A percentile compares a stretch with the other conserved stretches of the same genome.
Evolutionary conservation across 2,797 vertebrate genomes (phyloP).

Genomic region (Hyperoplus immaculatus): DNA sequence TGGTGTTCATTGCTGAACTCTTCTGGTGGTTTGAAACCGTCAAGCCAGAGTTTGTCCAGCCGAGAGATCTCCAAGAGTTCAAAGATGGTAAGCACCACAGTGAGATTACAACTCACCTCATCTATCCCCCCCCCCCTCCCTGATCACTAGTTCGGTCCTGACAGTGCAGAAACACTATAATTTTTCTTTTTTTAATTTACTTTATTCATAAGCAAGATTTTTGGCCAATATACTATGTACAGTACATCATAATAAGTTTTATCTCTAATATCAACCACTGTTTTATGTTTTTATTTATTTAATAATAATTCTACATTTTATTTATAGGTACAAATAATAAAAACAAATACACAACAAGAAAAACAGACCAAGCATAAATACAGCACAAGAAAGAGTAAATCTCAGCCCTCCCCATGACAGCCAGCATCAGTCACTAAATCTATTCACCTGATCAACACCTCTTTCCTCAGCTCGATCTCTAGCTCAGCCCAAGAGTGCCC

Average conservation of each 20-base stretch:
- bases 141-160: neutral
- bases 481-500: conserved; percentile 90
- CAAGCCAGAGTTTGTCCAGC: conserved; percentile 96
- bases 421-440: neutral
- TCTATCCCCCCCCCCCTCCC: neutral
- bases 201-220: neutral
- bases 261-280: neutral
- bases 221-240: neutral
- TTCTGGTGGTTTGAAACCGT: conserved; percentile 99
- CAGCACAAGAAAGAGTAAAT: neutral
- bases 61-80: conserved; percentile 93
- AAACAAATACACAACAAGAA: no score
- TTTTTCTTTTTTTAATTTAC: neutral
- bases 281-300: neutral
- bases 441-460: neutral
- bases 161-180: neutral
- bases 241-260: neutral
- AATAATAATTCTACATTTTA: no score
- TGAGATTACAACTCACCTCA: neutral
- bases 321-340: no score
- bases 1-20: conserved; percentile 98
- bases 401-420: neutral
- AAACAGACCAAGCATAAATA: no score
- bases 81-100: conserved; percentile 90
- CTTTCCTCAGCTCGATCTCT: conserved; percentile 87